phyloP scores from a whole-genome alignment of 2,888 invertebrate genomes.

The Chrysomela aeneicollis region DNA sequence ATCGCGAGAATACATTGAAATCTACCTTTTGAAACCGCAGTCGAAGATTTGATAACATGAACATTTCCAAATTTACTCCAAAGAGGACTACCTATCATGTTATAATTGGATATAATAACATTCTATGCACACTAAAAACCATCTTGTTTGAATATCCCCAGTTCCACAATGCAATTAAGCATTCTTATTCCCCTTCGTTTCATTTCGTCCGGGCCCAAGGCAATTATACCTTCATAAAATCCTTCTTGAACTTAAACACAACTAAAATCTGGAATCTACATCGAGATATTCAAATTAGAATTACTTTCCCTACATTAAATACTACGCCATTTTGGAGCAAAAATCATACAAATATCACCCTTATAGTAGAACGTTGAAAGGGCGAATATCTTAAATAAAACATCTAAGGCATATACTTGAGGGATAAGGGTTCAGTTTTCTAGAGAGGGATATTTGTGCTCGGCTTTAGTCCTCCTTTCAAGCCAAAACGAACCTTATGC shows the following conservation, averaged over 20 bases:
- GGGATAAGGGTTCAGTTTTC: slow-evolving; percentile 56
- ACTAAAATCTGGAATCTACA: slow-evolving; percentile 57
- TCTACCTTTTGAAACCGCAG: too few relatives aligned
- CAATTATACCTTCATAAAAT: slow-evolving; percentile 53
- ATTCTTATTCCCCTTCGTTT: slow-evolving; percentile 39
- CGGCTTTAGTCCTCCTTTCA: slow-evolving; percentile 44
- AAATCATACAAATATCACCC: slow-evolving; percentile 55
- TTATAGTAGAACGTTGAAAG: slow-evolving; percentile 51
- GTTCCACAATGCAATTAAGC: slow-evolving; percentile 38
- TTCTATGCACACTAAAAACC: too few relatives aligned
- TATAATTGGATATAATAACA: too few relatives aligned
- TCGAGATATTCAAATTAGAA: slow-evolving; percentile 58
- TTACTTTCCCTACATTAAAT: slow-evolving; percentile 61
- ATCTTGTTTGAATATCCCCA: slow-evolving; percentile 9
- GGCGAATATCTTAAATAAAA: slow-evolving; percentile 56
- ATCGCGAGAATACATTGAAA: too few relatives aligned
- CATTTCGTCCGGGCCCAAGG: slow-evolving; percentile 30
- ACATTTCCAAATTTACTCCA: too few relatives aligned
- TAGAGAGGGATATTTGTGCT: slow-evolving; percentile 55
- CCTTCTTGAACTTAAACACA: slow-evolving; percentile 59
- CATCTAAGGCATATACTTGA: slow-evolving; percentile 56
- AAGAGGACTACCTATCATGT: too few relatives aligned
- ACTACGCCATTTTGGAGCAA: slow-evolving; percentile 58
- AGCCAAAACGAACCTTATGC: slow-evolving; percentile 30
- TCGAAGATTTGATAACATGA: too few relatives aligned